These are phyloP conservation scores for Drosophila teissieri DNA, from an alignment of 1,140 invertebrate genomes.

Conservation along the genomic window DNA sequence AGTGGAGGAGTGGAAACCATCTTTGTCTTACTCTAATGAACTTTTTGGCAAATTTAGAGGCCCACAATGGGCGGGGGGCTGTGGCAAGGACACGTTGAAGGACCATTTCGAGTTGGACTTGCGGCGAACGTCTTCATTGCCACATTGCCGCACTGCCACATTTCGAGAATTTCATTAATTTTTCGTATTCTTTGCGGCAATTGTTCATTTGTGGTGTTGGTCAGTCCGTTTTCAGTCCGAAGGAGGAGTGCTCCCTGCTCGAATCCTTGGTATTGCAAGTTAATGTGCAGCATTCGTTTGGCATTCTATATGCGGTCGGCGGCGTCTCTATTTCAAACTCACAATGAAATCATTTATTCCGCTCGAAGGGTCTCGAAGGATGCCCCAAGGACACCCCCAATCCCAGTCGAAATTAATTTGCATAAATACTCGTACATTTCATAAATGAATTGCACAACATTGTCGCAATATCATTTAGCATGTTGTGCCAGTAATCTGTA, in stretches of 20 bases:
- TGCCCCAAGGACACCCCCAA: too few relatives aligned
- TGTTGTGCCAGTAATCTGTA: conserved; percentile 15
- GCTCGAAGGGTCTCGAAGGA: conserved; percentile 1
- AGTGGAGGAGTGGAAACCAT: conserved; percentile 9
- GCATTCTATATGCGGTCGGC: conserved; percentile 55
- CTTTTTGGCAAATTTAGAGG: conserved; percentile 66
- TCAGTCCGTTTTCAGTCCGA: conserved; percentile 16
- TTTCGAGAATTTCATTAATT: conserved; percentile 66
- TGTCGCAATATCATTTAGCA: conserved; percentile 7
- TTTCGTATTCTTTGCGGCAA: conserved; percentile 62
- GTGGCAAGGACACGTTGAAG: conserved; percentile 33
- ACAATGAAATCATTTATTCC: conserved; percentile 51
- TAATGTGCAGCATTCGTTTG: conserved; percentile 53
- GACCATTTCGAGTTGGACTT: conserved; percentile 31
- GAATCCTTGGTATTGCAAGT: conserved; percentile 30
- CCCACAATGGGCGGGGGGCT: conserved; percentile 25
- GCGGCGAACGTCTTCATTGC: conserved; percentile 51
- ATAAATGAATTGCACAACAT: conserved; percentile 34
- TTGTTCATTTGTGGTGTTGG: conserved; percentile 58
- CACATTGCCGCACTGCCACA: conserved; percentile 40
- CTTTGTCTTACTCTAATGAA: conserved; percentile 61
- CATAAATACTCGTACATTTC: conserved; percentile 22
- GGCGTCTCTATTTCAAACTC: conserved; percentile 21
- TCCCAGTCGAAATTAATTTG: conserved; percentile 35
- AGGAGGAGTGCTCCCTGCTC: conserved; percentile 5